Percentiles rank a stretch among this genome's conserved stretches.
Conservation (phyloP, 2,888 invertebrate genomes). For the Heliconius cydno region DNA sequence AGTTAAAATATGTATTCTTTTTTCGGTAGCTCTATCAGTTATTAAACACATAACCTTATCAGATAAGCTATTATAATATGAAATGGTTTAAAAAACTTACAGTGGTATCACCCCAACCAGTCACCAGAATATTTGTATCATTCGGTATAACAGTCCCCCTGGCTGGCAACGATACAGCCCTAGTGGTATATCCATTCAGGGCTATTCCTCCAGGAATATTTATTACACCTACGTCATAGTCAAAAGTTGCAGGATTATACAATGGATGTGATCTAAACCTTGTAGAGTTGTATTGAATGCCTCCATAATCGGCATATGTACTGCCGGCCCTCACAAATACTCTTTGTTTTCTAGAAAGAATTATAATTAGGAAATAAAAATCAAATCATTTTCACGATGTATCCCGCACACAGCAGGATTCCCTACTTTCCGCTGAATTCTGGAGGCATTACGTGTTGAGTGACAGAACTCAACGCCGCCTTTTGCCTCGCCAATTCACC, state of each 20-base stretch:
- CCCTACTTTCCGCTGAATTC: too few species aligned
- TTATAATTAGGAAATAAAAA: neutral
- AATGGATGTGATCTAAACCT: slow-evolving; percentile 62
- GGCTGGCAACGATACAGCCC: slow-evolving; percentile 46
- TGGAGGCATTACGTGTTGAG: too few species aligned
- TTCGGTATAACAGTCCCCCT: slow-evolving; percentile 50
- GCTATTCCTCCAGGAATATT: slow-evolving; percentile 60
- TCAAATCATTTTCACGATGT: too few species aligned
- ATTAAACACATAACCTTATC: neutral
- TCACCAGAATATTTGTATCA: slow-evolving; percentile 58
- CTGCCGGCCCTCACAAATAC: slow-evolving; percentile 71
- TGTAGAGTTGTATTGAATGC: slow-evolving; percentile 65
- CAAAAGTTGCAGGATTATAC: slow-evolving; percentile 64
- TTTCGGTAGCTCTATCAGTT: too few species aligned
- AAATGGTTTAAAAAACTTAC: slow-evolving; percentile 56
- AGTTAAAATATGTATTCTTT: neutral
- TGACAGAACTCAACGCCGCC: too few species aligned
- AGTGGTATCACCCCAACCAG: slow-evolving; percentile 73
- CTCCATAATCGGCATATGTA: slow-evolving; percentile 63
- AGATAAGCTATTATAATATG: neutral
- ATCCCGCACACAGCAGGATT: too few species aligned
- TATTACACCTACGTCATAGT: slow-evolving; percentile 77
- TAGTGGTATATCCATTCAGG: slow-evolving; percentile 60
- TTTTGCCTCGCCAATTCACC: too few species aligned
- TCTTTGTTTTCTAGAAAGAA: slow-evolving; percentile 54